A percentile compares a stretch with the other conserved stretches of the same genome.
Evolutionary conservation across 2,113 vertebrate species (phyloP).

Genomic region (Pluvianellus socialis): DNA sequence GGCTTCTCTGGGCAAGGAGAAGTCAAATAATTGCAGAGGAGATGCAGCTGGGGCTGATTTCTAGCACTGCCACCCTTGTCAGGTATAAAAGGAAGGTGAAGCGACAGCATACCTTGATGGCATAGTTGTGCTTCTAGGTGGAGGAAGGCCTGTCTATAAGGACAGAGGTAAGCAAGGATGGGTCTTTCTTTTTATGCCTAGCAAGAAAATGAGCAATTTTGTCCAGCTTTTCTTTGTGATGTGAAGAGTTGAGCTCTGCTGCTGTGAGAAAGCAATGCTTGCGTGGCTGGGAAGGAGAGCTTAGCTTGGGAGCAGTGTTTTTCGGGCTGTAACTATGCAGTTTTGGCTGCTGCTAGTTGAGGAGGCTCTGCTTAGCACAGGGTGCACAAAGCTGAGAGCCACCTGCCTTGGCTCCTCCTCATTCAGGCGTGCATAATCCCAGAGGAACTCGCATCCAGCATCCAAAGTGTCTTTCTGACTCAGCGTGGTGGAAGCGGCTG

Average conservation of each 20-base stretch:
- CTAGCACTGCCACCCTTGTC: background rate
- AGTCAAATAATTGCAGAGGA: background rate
- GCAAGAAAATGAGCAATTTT: background rate
- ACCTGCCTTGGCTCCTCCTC: background rate
- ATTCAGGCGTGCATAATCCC: background rate
- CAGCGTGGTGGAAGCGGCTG: background rate
- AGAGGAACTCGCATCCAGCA: background rate
- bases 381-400: background rate
- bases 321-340: background rate
- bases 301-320: background rate
- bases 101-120: fast-evolving
- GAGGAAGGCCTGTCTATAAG: fast-evolving
- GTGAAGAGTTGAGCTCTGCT: background rate
- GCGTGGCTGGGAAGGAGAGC: background rate
- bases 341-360: background rate
- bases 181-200: background rate
- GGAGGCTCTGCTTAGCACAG: background rate
- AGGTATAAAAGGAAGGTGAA: background rate
- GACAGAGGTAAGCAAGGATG: background rate
- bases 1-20: background rate
- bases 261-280: background rate
- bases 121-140: background rate
- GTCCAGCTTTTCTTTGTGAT: background rate
- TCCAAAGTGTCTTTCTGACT: background rate
- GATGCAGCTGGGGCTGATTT: background rate